Evolutionary conservation across 2,797 vertebrate genomes (phyloP).

Genomic region (Linurgus olivaceus): DNA sequence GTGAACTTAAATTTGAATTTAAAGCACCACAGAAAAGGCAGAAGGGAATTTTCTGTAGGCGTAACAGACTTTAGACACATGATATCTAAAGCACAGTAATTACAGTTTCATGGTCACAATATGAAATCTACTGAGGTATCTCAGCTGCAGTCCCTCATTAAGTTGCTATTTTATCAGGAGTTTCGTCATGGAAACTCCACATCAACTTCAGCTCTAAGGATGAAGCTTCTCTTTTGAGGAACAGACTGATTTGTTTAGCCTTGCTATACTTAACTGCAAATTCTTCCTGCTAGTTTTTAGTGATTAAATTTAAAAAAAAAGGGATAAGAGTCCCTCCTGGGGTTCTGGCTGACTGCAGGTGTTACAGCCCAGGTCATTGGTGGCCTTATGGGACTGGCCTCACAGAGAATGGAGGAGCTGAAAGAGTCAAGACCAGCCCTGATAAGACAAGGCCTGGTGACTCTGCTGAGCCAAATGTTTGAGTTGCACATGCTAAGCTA

Average conservation of each 20-base stretch:
- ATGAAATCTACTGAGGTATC: neutral
- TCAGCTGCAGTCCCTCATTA: neutral
- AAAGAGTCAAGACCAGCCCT: neutral
- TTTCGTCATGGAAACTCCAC: constrained; percentile 31
- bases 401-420: neutral
- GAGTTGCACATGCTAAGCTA: constrained; percentile 42
- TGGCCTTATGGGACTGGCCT: neutral
- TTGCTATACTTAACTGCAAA: neutral
- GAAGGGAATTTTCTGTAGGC: neutral
- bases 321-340: neutral
- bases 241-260: neutral
- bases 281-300: neutral
- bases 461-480: constrained; percentile 40
- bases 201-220: constrained; percentile 33
- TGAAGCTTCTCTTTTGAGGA: neutral
- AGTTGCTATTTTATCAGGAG: constrained; percentile 15
- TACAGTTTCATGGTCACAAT: neutral
- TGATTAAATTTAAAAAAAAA: neutral
- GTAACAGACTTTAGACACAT: neutral
- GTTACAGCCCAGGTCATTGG: neutral
- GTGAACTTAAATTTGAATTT: neutral
- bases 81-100: neutral
- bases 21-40: neutral
- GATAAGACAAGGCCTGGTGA: constrained; percentile 14
- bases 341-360: neutral